A percentile compares a stretch with the other conserved stretches of the same genome.
These are phyloP conservation scores for Orbicella faveolata DNA, from an alignment of 64 coral and sea anemone genomes.

Conservation along the genomic window DNA sequence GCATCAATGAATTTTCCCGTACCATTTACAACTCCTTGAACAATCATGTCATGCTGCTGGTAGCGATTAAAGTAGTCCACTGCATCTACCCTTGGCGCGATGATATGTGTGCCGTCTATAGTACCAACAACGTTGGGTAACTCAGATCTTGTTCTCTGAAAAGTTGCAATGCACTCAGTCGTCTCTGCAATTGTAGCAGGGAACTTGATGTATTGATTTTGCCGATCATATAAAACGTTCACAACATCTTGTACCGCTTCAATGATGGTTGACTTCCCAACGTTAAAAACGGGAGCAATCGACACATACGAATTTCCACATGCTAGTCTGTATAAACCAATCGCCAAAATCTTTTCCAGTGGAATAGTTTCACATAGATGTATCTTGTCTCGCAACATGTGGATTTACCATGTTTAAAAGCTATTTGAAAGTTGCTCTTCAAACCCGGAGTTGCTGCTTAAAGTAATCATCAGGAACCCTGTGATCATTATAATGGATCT, in stretches of 20 bases:
- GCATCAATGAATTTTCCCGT: too few relatives aligned
- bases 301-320: constrained; percentile 30
- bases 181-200: neutral
- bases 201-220: constrained; percentile 19
- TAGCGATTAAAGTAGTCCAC: constrained; percentile 59
- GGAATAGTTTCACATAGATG: constrained; percentile 36
- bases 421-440: constrained; percentile 30
- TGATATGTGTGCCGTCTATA: neutral
- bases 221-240: constrained; percentile 42
- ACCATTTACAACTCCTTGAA: too few relatives aligned
- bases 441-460: constrained; percentile 32
- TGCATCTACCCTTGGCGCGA: constrained; percentile 24
- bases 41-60: neutral
- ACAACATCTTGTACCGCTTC: constrained; percentile 49
- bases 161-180: constrained; percentile 43
- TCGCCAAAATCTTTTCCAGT: constrained; percentile 38
- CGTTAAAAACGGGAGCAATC: constrained; percentile 26
- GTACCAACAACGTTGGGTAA: constrained; percentile 14
- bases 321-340: constrained; percentile 35
- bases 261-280: constrained; percentile 22
- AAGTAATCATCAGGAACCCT: constrained; percentile 25
- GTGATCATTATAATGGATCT: constrained; percentile 29
- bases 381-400: constrained; percentile 23
- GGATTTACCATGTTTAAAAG: constrained; percentile 19
- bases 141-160: constrained; percentile 47